Evolutionary conservation across 2,113 vertebrate species (phyloP).

Genomic region (Telmatochromis bifrenatus): DNA sequence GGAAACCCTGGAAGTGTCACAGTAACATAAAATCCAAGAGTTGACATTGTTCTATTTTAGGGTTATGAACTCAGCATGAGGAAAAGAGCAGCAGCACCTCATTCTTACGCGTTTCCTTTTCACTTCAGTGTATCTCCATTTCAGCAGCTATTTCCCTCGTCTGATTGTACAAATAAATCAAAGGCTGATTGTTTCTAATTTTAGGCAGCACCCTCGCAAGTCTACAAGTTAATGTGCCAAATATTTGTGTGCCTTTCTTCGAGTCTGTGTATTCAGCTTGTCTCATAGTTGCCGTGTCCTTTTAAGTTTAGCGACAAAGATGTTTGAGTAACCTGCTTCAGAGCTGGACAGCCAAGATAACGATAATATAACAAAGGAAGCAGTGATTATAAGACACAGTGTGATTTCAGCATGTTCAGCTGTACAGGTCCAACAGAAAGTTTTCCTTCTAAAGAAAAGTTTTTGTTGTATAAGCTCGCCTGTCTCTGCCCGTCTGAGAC

Average conservation of each 20-base stretch:
- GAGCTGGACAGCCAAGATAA: neutral
- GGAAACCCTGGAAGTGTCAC: neutral
- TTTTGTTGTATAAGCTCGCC: neutral
- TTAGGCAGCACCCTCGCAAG: neutral
- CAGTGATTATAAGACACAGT: neutral
- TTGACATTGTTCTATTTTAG: neutral
- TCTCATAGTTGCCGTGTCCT: neutral
- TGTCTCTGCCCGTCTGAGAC: neutral
- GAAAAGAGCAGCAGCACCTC: neutral
- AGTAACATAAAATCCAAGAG: neutral
- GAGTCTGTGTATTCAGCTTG: neutral
- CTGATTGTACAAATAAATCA: neutral
- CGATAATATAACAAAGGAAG: neutral
- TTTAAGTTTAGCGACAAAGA: neutral
- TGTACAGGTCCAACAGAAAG: neutral
- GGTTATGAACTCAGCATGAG: neutral
- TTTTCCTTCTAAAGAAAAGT: neutral
- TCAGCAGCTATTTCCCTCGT: neutral
- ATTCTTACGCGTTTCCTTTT: accelerated
- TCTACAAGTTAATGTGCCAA: neutral
- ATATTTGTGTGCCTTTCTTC: neutral
- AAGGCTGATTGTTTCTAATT: neutral
- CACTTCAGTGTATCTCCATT: neutral
- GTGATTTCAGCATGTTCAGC: neutral
- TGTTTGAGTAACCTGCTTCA: neutral